Conservation (phyloP, 2,113 vertebrate species). For the Kryptolebias marmoratus region DNA sequence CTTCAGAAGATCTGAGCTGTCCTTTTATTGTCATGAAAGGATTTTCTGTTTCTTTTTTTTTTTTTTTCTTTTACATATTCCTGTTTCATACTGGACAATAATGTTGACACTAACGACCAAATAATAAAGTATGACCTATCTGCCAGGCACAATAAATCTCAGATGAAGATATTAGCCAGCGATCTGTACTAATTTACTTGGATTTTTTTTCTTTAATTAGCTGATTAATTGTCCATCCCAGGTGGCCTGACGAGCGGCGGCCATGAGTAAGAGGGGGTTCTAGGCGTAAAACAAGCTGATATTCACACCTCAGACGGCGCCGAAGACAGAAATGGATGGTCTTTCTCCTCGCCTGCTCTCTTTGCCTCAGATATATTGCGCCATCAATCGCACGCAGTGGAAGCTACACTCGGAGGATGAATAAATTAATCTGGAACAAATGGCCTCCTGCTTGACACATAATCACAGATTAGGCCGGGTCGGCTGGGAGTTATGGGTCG, state of each 20-base stretch:
- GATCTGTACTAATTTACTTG: slow-evolving; percentile 20
- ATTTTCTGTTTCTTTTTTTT: neutral
- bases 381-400: slow-evolving; percentile 65
- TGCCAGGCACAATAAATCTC: slow-evolving; percentile 42
- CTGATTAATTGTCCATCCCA: slow-evolving; percentile 54
- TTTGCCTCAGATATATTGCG: slow-evolving; percentile 62
- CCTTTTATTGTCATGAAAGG: too few relatives aligned
- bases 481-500: slow-evolving; percentile 48
- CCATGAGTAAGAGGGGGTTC: slow-evolving; percentile 1
- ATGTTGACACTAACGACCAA: slow-evolving; percentile 36
- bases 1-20: too few relatives aligned
- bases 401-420: slow-evolving; percentile 62
- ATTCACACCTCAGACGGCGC: slow-evolving; percentile 25
- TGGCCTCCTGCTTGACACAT: slow-evolving; percentile 70
- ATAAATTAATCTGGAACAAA: slow-evolving; percentile 79
- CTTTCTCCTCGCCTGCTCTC: slow-evolving; percentile 38
- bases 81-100: slow-evolving; percentile 36
- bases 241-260: slow-evolving; percentile 21
- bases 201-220: slow-evolving; percentile 60
- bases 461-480: slow-evolving; percentile 72
- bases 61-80: slow-evolving; percentile 27
- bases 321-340: slow-evolving; percentile 41
- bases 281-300: slow-evolving; percentile 38
- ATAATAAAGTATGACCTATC: slow-evolving; percentile 50
- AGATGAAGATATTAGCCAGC: slow-evolving; percentile 42